Conservation (phyloP, 2,797 vertebrate genomes). For the Pseudochaenichthys georgianus region DNA sequence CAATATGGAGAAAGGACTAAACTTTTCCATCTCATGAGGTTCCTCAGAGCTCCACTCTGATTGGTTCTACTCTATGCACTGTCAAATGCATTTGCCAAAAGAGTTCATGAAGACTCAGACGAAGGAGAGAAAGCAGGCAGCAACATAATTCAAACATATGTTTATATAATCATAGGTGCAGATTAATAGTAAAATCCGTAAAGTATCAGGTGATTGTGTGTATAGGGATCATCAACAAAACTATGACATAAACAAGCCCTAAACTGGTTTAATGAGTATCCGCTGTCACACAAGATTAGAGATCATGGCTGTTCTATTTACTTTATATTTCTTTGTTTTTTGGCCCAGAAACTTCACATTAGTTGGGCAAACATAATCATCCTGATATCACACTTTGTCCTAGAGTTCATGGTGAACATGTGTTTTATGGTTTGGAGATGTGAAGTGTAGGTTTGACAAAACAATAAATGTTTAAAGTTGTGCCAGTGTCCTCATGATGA, state of each 20-base stretch:
- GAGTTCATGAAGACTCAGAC: not conserved
- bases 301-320: not conserved
- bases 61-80: not conserved
- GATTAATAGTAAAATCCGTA: not conserved
- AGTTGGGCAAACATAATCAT: no score
- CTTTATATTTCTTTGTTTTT: constrained; percentile 5
- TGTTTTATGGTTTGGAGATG: no score
- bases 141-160: no score
- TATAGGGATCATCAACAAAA: not conserved
- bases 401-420: no score
- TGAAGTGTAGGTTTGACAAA: no score
- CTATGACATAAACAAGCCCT: not conserved
- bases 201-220: not conserved
- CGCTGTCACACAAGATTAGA: not conserved
- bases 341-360: no score
- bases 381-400: no score
- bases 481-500: no score
- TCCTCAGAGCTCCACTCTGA: not conserved
- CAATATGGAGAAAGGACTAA: not conserved
- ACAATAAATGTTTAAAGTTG: no score
- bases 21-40: not conserved
- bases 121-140: not conserved
- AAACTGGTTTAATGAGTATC: no score
- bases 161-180: no score
- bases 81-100: not conserved